Evolutionary conservation across 2,113 vertebrate species (phyloP).

Genomic region (Cricetomys ansorgei): DNA sequence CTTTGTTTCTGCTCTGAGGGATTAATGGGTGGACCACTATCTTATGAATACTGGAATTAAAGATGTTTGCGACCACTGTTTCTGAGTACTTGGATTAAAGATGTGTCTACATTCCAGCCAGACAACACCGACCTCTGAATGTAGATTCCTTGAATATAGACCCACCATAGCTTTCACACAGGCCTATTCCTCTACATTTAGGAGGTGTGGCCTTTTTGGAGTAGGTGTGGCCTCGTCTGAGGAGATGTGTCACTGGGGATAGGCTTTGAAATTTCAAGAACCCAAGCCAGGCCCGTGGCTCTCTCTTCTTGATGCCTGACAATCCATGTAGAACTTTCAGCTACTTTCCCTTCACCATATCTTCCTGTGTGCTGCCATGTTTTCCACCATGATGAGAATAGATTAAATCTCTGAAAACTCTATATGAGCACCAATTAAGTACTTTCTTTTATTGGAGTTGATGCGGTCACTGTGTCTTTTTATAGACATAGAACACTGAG

Average conservation of each 20-base stretch:
- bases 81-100: too few relatives aligned
- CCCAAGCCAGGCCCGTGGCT: background rate
- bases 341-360: background rate
- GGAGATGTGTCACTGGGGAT: background rate
- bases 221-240: background rate
- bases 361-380: background rate
- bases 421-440: background rate
- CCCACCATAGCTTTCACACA: too few relatives aligned
- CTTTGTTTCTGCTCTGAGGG: too few relatives aligned
- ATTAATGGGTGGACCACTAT: too few relatives aligned
- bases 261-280: background rate
- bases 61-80: too few relatives aligned
- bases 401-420: background rate
- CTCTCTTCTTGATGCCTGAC: background rate
- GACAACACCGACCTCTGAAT: too few relatives aligned
- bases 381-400: background rate
- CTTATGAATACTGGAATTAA: too few relatives aligned
- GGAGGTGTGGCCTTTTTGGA: background rate
- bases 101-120: too few relatives aligned
- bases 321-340: background rate
- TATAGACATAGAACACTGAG: background rate
- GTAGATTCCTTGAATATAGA: too few relatives aligned
- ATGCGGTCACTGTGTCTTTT: rapidly evolving
- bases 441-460: background rate
- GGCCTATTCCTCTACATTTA: too few relatives aligned